A percentile compares a stretch with the other conserved stretches of the same genome.
phyloP scores from a whole-genome alignment of 2,113 vertebrate species.

The Rhineura floridana region DNA sequence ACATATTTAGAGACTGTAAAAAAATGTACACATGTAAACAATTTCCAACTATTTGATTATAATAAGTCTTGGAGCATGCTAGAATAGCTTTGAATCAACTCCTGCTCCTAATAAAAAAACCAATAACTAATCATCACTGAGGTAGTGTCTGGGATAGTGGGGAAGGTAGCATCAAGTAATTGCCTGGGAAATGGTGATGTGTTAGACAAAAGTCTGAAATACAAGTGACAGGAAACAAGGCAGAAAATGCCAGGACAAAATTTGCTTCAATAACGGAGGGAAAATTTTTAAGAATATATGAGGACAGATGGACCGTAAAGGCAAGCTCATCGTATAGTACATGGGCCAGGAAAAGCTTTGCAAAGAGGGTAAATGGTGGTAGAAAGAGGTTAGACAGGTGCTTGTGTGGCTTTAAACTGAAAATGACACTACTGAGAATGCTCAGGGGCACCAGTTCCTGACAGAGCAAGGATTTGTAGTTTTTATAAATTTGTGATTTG shows the following conservation, averaged over 20 bases:
- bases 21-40: neutral
- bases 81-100: constrained; percentile 54
- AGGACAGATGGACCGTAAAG: neutral
- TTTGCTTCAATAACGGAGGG: neutral
- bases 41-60: constrained; percentile 61
- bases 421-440: too few relatives aligned
- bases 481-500: too few relatives aligned
- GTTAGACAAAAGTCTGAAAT: neutral
- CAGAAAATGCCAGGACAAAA: neutral
- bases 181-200: neutral
- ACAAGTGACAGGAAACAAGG: neutral
- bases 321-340: neutral
- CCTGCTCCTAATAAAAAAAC: constrained; percentile 57
- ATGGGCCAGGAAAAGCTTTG: neutral
- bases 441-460: too few relatives aligned
- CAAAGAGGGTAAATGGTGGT: neutral
- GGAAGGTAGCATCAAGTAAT: neutral
- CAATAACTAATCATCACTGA: constrained; percentile 51
- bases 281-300: neutral
- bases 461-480: too few relatives aligned
- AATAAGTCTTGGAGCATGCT: constrained; percentile 56
- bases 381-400: neutral
- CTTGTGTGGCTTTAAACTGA: too few relatives aligned
- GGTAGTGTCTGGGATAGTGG: neutral
- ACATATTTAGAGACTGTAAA: constrained; percentile 45